phyloP scores from a whole-genome alignment of 2,113 vertebrate genomes.

The Ciconia boyciana region DNA sequence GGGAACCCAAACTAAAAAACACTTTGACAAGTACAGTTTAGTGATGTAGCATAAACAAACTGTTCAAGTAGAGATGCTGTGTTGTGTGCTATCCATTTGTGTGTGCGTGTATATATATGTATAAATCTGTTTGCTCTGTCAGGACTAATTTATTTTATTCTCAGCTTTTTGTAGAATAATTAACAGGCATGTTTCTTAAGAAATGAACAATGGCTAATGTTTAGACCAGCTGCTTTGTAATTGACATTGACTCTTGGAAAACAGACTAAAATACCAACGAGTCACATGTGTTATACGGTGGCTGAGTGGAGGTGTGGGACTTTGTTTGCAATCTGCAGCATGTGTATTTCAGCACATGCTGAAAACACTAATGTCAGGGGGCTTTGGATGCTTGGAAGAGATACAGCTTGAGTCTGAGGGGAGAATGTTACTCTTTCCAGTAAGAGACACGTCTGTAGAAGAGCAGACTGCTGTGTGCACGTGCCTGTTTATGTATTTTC shows the following conservation, averaged over 20 bases:
- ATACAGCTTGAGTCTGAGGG: not conserved
- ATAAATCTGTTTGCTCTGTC: not conserved
- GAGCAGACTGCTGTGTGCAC: not conserved
- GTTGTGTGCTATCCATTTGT: not conserved
- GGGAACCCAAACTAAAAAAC: not conserved
- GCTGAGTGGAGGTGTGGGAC: not conserved
- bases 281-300: not conserved
- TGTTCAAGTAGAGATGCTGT: not conserved
- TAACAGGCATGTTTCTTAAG: not conserved
- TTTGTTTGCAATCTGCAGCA: not conserved
- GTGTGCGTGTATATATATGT: not conserved
- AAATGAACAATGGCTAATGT: not conserved
- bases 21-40: not conserved
- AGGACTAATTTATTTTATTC: not conserved
- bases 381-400: not conserved
- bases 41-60: not conserved
- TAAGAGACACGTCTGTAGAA: not conserved
- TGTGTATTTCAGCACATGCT: not conserved
- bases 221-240: constrained; percentile 13
- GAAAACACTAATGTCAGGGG: not conserved
- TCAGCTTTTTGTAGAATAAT: not conserved
- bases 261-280: not conserved
- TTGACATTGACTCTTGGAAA: not conserved
- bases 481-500: not conserved
- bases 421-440: not conserved